phyloP scores from a whole-genome alignment of 2,797 vertebrate species.

The Rhynchonycteris naso region DNA sequence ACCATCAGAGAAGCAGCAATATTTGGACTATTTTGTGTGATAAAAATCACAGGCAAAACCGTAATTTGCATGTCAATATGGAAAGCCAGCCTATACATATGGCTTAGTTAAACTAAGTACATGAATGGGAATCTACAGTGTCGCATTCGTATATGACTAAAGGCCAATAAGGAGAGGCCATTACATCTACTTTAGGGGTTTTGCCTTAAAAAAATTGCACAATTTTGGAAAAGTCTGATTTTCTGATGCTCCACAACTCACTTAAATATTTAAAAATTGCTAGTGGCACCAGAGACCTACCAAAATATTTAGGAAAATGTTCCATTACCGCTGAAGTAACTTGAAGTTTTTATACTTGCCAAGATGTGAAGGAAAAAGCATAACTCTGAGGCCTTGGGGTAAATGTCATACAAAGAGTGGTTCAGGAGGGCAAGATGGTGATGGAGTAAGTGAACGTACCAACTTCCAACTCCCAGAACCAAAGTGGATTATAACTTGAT shows the following conservation, averaged over 20 bases:
- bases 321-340: background rate
- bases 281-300: background rate
- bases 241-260: background rate
- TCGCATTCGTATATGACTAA: background rate
- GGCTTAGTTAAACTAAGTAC: background rate
- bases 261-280: background rate
- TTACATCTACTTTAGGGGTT: background rate
- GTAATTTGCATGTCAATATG: accelerated
- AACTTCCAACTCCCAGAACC: too few relatives aligned
- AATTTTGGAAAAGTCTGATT: background rate
- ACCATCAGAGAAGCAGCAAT: background rate
- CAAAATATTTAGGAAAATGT: background rate
- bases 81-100: accelerated
- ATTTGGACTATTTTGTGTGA: background rate
- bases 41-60: background rate
- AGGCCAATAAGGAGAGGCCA: background rate
- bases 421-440: too few relatives aligned
- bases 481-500: too few relatives aligned
- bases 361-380: background rate
- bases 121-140: background rate
- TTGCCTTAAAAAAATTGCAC: background rate
- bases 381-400: background rate
- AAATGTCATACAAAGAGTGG: background rate
- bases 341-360: background rate
- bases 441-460: too few relatives aligned